Evolutionary conservation across 2,797 vertebrate genomes (phyloP).

Genomic region (Corythornis leucogaster): DNA sequence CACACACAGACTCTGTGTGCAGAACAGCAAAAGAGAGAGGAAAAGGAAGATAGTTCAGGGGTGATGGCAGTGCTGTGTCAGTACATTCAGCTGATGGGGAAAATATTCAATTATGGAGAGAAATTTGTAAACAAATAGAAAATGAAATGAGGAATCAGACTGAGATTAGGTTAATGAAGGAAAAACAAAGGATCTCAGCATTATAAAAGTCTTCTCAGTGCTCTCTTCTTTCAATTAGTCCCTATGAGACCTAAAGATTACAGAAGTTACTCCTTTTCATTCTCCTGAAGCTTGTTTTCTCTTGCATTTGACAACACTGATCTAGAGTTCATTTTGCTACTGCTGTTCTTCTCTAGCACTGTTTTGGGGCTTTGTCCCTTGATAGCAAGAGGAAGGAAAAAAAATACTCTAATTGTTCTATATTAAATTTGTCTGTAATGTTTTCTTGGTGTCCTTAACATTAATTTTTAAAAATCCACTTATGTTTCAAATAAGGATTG

Average conservation of each 20-base stretch:
- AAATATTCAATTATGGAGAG: not conserved
- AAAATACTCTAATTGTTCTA: not conserved
- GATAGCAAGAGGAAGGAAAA: not conserved
- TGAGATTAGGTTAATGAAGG: not conserved
- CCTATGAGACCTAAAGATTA: not conserved
- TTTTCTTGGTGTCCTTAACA: not conserved
- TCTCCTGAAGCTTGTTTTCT: not conserved
- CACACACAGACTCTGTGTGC: accelerated
- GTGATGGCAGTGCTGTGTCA: not conserved
- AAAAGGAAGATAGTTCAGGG: not conserved
- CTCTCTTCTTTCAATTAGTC: not conserved
- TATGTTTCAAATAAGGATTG: not conserved
- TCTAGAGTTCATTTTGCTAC: not conserved
- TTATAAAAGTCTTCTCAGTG: not conserved
- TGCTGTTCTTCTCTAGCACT: not conserved
- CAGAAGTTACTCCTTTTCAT: not conserved
- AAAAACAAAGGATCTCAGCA: not conserved
- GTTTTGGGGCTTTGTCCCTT: not conserved
- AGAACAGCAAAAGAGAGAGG: not conserved
- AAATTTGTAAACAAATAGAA: not conserved
- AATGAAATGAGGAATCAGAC: not conserved
- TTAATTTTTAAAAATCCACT: not conserved
- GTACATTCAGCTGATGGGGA: not conserved
- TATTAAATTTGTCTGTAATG: not conserved
- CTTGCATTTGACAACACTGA: not conserved